Base-by-base conservation (phyloP, 2,888 invertebrate species). In the Aphidius colemani region DNA sequence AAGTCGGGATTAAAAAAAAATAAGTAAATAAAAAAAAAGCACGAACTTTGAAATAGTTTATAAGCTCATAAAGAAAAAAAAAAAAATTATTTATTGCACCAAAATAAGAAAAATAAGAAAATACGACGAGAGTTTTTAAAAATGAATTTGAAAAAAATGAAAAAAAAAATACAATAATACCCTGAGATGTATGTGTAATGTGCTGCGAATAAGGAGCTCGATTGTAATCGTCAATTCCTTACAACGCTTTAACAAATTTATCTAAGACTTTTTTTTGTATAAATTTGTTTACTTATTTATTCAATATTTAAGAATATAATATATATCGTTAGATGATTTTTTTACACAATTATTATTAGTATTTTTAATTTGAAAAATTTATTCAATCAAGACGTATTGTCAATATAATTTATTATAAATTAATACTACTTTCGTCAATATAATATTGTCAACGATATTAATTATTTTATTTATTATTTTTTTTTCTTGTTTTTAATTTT, bases 101-200 rank as follows among this genome's bases (percentile, higher is more conserved):
- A 51, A 51, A 64, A 70, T 30, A 30, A 30, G 30, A 30, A 30
- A 30, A 30, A 30, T 30, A 30, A 30, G 30, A 30, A 30, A 30
- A 30, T 30, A 30, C 30, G 30, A 30, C 30, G 30, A 30, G 30
- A 30, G 30, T 30, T 30, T 30, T 30, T 18, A 18, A 30, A 30
- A 30, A 30, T 30, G 30, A 30, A 30, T 30, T 30, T 30, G 30
- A 30, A 30, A 5, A 30, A 5, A 30, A 30, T 18, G 13, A 18
- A 18, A 18, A 30, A n/a, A 30, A 30, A 5, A 30, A 2, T 30
- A 3, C 3, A 30, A 30, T 5, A 30, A 30, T 30, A 70, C 68
- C 61, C 64, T 69, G 69, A 71, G 69, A 69, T 68, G 71, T 63
- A 67, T 74, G 73, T 77, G 75, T 78, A 78, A 77, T 76, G 72